Evolutionary conservation across 1,140 invertebrate genomes (phyloP), one percentile per base, ranked within the genome.

Genomic region (Danaus plexippus): DNA sequence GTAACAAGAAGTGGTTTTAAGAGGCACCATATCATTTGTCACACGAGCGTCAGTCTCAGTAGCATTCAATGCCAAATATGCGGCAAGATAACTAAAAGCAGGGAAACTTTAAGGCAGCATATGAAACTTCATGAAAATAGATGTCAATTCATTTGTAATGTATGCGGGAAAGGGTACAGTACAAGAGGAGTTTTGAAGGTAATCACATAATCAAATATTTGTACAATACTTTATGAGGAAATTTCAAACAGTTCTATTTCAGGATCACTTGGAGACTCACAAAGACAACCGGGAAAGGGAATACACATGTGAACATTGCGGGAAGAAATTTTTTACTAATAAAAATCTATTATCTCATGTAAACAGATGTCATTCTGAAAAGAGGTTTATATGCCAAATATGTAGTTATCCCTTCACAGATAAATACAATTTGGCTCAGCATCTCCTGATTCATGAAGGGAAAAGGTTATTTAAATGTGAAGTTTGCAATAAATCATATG

Each of bases 391-490:
- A 43, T 88, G 87, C 45, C 67, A 84, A 47, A 61, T 77, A 13
- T 88, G 87, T 59, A 73, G 65, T 13, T 80, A 73, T 45, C 77
- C 82, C 5, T 87, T 87, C 53, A 84, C 77, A 0, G 88, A 90
- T 4, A 90, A 90, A 57, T 88, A 88, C 15, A 88, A 91, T 61
- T 72, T 93, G 2, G 89, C 88, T 6, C 85, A 90, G 18, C 92
- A 93, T 72, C 89, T 90, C 77, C 77, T 88, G 1, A 89, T 89
- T 48, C 92, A 93, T 51, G 89, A 90, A 0, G 90, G 90, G 0
- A 89, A 90, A 42, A 90, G 89, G 58, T 87, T 89, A 0, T 90
- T 88, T 64, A 78, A 79, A 10, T 94, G 92, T 62, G 87, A 89
- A 9, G 73, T 91, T 32, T 94, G 92, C 65, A 79, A 77, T 6